Evolutionary conservation across 2,113 vertebrate species (phyloP).

Genomic region (Cottus gobio): DNA sequence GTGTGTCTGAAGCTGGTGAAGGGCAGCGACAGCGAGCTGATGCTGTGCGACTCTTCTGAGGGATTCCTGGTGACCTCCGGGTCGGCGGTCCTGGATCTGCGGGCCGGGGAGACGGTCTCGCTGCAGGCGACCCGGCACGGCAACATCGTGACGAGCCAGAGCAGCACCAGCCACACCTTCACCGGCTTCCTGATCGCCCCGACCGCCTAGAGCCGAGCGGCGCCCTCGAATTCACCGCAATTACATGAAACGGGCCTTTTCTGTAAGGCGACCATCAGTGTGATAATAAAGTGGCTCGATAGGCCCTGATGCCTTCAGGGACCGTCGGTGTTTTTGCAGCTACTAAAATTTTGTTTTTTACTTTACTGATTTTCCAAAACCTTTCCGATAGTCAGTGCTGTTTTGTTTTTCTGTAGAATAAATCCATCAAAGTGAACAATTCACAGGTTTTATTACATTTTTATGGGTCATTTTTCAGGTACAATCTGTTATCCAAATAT

Average conservation of each 20-base stretch:
- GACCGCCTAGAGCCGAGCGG: constrained; percentile 24
- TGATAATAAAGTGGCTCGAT: constrained; percentile 1
- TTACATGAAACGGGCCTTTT: not conserved
- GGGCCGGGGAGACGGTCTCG: constrained; percentile 42
- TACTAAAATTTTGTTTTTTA: not conserved
- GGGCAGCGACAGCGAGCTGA: not conserved
- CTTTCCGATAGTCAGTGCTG: not conserved
- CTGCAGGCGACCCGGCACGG: constrained; percentile 20
- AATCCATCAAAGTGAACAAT: not conserved
- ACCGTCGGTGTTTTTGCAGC: not conserved
- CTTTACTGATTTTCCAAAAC: not conserved
- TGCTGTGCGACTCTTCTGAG: constrained; percentile 21
- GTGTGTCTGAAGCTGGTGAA: constrained; percentile 70
- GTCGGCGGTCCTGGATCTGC: constrained; percentile 52
- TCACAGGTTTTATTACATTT: not conserved
- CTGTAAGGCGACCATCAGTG: not conserved
- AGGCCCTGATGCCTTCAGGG: not conserved
- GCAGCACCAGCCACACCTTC: constrained; percentile 55
- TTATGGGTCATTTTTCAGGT: not conserved
- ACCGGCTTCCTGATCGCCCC: constrained; percentile 69
- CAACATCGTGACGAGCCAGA: constrained; percentile 1
- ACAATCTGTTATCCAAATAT: not conserved
- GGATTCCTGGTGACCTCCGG: constrained; percentile 65
- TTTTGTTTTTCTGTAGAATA: not conserved
- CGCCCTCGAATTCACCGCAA: no score